A percentile compares a stretch with the other conserved stretches of the same genome.
Evolutionary conservation across 2,888 invertebrate genomes (phyloP).

Genomic region (Cryptosula pallasiana): DNA sequence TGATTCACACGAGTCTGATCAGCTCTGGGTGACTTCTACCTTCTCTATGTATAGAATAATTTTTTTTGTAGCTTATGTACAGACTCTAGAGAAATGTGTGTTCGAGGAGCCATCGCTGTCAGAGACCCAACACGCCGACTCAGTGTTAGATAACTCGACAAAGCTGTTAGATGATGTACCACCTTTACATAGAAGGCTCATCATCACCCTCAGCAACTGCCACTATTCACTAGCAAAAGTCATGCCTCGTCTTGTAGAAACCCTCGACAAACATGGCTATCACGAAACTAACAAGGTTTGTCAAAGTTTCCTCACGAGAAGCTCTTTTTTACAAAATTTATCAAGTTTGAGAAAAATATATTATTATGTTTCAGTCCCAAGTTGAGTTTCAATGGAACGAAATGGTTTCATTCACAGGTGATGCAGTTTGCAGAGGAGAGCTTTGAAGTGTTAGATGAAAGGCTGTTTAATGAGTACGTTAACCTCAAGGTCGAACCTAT

Average conservation of each 20-base stretch:
- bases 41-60: not conserved
- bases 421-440: slow-evolving; percentile 44
- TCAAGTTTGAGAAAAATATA: no score
- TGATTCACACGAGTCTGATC: no score
- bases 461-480: slow-evolving; percentile 53
- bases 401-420: no score
- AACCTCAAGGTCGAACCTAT: slow-evolving; percentile 89
- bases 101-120: not conserved
- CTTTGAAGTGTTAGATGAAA: slow-evolving; percentile 46
- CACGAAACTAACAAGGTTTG: slow-evolving; percentile 66
- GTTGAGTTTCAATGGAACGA: no score
- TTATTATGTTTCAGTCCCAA: no score
- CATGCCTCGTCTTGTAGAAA: slow-evolving; percentile 66
- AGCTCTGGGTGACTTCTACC: no score
- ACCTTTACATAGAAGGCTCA: slow-evolving; percentile 55
- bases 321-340: no score
- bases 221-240: slow-evolving; percentile 73
- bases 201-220: slow-evolving; percentile 83
- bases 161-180: slow-evolving; percentile 13
- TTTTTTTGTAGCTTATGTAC: slow-evolving; percentile 1
- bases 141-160: not conserved
- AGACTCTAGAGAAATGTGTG: slow-evolving; percentile 18
- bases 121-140: not conserved
- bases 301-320: no score
- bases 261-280: slow-evolving; percentile 62